Evolutionary conservation across 2,113 vertebrate genomes (phyloP).

Genomic region (Cebus imitator): DNA sequence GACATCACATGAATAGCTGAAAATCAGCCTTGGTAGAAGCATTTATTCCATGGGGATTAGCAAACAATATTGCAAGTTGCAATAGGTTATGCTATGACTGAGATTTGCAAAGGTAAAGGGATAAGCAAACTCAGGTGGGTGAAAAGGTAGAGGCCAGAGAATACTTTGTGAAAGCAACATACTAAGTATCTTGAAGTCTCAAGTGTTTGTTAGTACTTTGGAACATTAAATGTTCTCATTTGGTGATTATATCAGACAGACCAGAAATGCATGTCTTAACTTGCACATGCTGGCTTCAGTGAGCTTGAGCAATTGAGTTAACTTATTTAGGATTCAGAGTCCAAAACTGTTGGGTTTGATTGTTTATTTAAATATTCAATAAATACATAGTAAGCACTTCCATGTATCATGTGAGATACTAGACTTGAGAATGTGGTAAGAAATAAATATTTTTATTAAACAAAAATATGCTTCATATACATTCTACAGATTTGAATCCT

Average conservation of each 20-base stretch:
- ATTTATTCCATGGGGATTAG: rapidly evolving
- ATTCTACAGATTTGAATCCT: not conserved
- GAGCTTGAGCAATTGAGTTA: not conserved
- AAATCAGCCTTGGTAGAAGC: not conserved
- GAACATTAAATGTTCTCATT: not conserved
- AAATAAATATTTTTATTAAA: not conserved
- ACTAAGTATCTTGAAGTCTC: not conserved
- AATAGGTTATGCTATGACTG: not conserved
- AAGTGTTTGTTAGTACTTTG: not conserved
- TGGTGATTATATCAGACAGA: not conserved
- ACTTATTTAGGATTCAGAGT: not conserved
- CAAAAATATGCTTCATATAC: not conserved
- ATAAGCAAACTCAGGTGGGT: rapidly evolving
- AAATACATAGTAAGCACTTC: not conserved
- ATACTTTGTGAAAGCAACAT: not conserved
- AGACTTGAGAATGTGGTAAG: not conserved
- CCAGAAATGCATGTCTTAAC: not conserved
- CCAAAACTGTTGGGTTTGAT: not conserved
- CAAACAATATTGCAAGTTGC: not conserved
- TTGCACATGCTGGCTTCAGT: not conserved
- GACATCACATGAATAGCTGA: not conserved
- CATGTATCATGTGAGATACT: not conserved
- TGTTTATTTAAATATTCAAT: not conserved
- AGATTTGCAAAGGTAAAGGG: not conserved
- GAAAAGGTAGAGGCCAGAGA: not conserved